phyloP scores from a whole-genome alignment of 2,797 vertebrate genomes.

The Selene dorsalis region DNA sequence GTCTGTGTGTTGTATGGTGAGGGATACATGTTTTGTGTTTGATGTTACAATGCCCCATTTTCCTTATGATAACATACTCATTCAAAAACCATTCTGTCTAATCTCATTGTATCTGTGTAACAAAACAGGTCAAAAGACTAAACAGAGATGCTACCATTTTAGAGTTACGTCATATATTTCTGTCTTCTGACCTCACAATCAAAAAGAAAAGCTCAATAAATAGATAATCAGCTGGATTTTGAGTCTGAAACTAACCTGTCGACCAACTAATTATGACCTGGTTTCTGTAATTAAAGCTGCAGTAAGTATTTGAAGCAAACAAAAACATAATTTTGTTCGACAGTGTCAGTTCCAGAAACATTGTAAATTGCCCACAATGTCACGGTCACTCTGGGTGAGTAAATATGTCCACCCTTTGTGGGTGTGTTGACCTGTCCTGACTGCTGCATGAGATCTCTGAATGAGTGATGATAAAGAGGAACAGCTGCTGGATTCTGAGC shows the following conservation, averaged over 20 bases:
- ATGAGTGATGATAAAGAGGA: constrained; percentile 30
- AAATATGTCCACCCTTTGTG: background rate
- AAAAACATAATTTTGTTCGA: background rate
- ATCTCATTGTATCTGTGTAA: constrained; percentile 2
- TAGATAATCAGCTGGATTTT: background rate
- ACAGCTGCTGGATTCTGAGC: background rate
- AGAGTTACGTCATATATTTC: background rate
- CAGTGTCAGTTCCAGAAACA: background rate
- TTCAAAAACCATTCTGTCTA: background rate
- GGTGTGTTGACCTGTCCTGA: constrained; percentile 4
- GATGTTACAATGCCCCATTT: constrained; percentile 3
- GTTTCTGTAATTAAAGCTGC: background rate
- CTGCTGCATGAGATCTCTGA: background rate
- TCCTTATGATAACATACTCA: background rate
- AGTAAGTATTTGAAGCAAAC: background rate
- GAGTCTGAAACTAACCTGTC: background rate
- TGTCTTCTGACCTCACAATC: background rate
- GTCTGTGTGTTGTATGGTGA: constrained; percentile 25
- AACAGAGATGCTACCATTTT: background rate
- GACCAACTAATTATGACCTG: background rate
- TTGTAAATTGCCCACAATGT: background rate
- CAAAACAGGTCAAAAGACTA: background rate
- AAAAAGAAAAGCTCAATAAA: background rate
- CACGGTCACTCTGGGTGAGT: background rate
- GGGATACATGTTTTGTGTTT: constrained; percentile 2